These are phyloP conservation scores for Microplitis manilae DNA, from an alignment of 2,888 invertebrate genomes.

Conservation along the genomic window DNA sequence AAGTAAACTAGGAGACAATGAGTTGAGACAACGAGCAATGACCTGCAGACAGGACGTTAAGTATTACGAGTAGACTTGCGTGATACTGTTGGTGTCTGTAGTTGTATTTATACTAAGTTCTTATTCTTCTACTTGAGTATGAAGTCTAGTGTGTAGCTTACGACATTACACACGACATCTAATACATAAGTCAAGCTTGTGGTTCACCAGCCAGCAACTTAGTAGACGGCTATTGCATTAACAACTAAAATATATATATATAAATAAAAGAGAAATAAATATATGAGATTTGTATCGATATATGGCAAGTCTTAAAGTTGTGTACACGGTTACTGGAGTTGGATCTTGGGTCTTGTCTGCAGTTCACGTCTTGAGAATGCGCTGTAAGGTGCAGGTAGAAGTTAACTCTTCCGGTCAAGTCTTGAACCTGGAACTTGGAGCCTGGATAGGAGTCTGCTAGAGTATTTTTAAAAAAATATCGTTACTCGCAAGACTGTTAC, in stretches of 20 bases:
- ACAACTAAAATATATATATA: slow-evolving; percentile 14
- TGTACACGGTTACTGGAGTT: neutral
- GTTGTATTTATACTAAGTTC: slow-evolving; percentile 25
- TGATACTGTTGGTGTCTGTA: slow-evolving; percentile 5
- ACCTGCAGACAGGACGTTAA: neutral
- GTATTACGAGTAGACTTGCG: slow-evolving; percentile 1
- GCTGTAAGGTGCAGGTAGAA: neutral
- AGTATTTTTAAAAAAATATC: neutral
- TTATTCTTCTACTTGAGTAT: slow-evolving; percentile 12
- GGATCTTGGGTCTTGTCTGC: neutral
- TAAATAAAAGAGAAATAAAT: neutral
- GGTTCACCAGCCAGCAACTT: slow-evolving; percentile 19
- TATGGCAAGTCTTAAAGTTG: neutral
- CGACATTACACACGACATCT: slow-evolving; percentile 8
- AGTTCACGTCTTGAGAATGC: neutral
- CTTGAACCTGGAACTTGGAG: neutral
- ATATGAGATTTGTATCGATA: neutral
- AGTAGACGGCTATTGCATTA: neutral
- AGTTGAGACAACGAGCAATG: neutral
- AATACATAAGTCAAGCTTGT: slow-evolving; percentile 42
- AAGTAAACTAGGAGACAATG: neutral
- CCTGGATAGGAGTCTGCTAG: neutral
- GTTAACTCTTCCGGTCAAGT: neutral
- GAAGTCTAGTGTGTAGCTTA: neutral
- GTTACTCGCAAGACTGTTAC: neutral